A percentile compares a stretch with the other conserved stretches of the same genome.
Conservation (phyloP, 2,888 invertebrate genomes). For the Epistrophe eligans region DNA sequence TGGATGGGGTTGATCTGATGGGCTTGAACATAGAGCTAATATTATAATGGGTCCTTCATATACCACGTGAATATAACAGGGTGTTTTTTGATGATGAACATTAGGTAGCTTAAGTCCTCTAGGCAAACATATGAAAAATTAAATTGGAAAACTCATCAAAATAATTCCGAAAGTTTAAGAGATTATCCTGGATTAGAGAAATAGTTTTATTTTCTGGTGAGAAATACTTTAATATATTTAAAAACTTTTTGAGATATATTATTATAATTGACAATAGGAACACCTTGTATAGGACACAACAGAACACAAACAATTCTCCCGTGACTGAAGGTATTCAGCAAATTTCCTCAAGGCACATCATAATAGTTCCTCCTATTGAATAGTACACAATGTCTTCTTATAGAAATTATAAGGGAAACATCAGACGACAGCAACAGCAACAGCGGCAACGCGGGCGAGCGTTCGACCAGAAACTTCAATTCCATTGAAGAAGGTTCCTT, state of each 20-base stretch:
- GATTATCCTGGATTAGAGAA: not conserved
- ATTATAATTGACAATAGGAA: not conserved
- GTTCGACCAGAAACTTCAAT: slow-evolving; percentile 42
- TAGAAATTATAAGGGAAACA: slow-evolving; percentile 44
- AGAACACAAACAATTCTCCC: not conserved
- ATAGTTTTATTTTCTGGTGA: not conserved
- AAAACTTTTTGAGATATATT: not conserved
- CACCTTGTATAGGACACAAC: not conserved
- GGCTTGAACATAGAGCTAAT: slow-evolving; percentile 59
- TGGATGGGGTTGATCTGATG: slow-evolving; percentile 21
- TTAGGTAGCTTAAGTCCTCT: not conserved
- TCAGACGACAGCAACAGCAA: not conserved
- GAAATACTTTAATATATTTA: not conserved
- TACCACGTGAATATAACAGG: not conserved
- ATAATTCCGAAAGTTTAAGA: not conserved
- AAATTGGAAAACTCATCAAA: not conserved
- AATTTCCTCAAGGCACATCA: slow-evolving; percentile 25
- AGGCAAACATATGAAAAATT: not conserved
- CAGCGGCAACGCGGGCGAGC: not conserved
- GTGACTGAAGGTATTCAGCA: slow-evolving; percentile 47
- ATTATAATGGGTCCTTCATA: slow-evolving; percentile 56
- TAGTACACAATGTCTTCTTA: slow-evolving; percentile 21
- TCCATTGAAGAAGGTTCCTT: slow-evolving; percentile 31
- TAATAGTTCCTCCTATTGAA: slow-evolving; percentile 28
- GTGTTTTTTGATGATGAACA: not conserved